Percentiles rank a stretch among this genome's conserved stretches.
Conservation (phyloP, 1,140 invertebrate genomes). For the Megalopta genalis region DNA sequence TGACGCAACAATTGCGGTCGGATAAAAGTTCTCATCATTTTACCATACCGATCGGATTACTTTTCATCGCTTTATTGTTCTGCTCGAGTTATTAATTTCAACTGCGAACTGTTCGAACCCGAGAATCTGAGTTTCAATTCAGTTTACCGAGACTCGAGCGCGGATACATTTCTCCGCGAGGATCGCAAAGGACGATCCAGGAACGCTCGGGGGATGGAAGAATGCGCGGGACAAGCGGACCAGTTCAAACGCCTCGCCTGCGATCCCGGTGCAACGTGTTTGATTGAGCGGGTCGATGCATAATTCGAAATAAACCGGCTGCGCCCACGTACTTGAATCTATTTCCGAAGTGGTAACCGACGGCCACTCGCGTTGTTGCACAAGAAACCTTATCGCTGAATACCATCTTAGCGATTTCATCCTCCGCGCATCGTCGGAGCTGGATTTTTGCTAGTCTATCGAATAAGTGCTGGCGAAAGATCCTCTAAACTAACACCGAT, state of each 20-base stretch:
- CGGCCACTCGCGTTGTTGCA: constrained; percentile 17
- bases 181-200: neutral
- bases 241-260: neutral
- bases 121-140: too few species aligned
- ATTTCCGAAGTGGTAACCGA: constrained; percentile 29
- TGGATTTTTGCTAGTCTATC: neutral
- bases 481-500: too few species aligned
- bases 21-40: too few species aligned
- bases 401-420: constrained; percentile 21
- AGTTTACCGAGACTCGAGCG: too few species aligned
- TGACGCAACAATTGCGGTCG: too few species aligned
- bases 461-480: too few species aligned
- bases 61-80: too few species aligned
- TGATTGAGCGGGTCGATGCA: constrained; percentile 24
- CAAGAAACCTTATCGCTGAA: constrained; percentile 24
- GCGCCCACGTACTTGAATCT: constrained; percentile 41
- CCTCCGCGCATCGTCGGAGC: neutral
- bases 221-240: neutral
- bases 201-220: neutral
- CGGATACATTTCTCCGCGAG: too few species aligned
- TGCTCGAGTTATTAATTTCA: too few species aligned
- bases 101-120: too few species aligned
- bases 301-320: constrained; percentile 29
- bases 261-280: neutral
- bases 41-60: too few species aligned